A percentile compares a stretch with the other conserved stretches of the same genome.
phyloP scores from a whole-genome alignment of 2,888 invertebrate genomes.

The Lottia gigantea region DNA sequence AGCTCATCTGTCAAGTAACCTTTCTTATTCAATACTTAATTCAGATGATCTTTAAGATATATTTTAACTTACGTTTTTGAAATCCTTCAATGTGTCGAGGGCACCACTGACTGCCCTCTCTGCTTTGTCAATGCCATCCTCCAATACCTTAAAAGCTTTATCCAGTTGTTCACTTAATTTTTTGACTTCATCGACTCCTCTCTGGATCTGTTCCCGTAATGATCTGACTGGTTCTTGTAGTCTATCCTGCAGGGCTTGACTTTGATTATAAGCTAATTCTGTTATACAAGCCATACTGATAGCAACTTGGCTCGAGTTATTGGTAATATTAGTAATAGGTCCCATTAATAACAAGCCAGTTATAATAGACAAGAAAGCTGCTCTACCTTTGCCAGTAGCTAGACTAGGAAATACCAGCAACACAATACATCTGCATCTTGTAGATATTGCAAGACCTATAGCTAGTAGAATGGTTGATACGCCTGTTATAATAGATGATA shows the following conservation, averaged over 20 bases:
- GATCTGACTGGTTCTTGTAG: conserved; percentile 13
- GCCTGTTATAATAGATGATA: conserved; percentile 12
- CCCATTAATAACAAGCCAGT: conserved; percentile 11
- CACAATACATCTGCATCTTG: conserved; percentile 11
- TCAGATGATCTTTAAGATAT: too few species aligned
- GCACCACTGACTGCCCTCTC: neutral
- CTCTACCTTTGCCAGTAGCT: conserved; percentile 16
- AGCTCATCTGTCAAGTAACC: too few species aligned
- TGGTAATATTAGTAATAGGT: conserved; percentile 15
- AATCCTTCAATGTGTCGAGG: neutral
- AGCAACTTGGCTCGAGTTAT: conserved; percentile 13
- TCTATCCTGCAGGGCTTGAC: conserved; percentile 8
- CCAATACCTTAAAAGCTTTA: neutral
- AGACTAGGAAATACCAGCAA: conserved; percentile 5
- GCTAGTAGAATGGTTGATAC: conserved; percentile 11
- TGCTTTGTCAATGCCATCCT: neutral
- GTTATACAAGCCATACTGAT: conserved; percentile 14
- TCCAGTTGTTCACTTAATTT: neutral
- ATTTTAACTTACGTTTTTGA: neutral
- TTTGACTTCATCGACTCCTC: neutral
- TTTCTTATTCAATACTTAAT: too few species aligned
- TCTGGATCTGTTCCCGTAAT: neutral
- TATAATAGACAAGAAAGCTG: conserved; percentile 15
- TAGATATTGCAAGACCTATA: conserved; percentile 5
- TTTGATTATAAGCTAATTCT: conserved; percentile 19